Percentiles rank a stretch among this genome's conserved stretches.
phyloP scores from a whole-genome alignment of 2,888 invertebrate species.

The Drosophila mettleri region DNA sequence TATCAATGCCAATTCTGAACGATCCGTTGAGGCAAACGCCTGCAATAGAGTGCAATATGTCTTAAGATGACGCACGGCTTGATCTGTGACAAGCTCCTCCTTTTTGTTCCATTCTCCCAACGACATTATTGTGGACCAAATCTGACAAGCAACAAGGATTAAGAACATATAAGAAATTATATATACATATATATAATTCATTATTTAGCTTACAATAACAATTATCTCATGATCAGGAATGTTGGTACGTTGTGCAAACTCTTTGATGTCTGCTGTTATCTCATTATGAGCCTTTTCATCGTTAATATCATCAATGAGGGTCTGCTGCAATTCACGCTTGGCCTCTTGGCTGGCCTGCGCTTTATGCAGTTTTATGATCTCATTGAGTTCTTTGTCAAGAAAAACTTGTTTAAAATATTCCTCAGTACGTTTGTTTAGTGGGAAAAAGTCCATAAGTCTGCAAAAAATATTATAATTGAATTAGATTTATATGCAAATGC shows the following conservation, averaged over 20 bases:
- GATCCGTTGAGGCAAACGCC: conserved; percentile 93
- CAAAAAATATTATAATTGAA: background rate
- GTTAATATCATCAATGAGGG: conserved; percentile 93
- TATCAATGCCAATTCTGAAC: conserved; percentile 94
- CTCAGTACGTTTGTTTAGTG: conserved; percentile 96
- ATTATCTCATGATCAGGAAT: conserved; percentile 97
- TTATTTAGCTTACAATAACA: conserved; percentile 88
- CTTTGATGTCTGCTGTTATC: conserved; percentile 93
- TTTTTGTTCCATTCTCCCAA: conserved; percentile 99
- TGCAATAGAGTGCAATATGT: conserved; percentile 94
- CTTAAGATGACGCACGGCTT: conserved; percentile 95
- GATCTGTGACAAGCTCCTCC: conserved; percentile 97
- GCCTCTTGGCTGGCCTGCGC: conserved; percentile 94
- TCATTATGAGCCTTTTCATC: conserved; percentile 95
- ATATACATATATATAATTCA: conserved; percentile 1
- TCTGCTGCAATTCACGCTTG: conserved; percentile 92
- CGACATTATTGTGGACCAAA: conserved; percentile 98
- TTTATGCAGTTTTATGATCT: conserved; percentile 92
- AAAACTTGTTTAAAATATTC: conserved; percentile 93
- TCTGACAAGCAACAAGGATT: conserved; percentile 85
- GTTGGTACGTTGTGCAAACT: conserved; percentile 92
- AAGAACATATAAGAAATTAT: background rate
- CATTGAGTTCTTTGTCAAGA: conserved; percentile 91
- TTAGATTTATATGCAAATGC: background rate
- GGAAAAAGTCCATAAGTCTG: conserved; percentile 96